These are phyloP conservation scores for Chymomyza costata DNA, from an alignment of 1,140 invertebrate genomes.

Conservation along the genomic window DNA sequence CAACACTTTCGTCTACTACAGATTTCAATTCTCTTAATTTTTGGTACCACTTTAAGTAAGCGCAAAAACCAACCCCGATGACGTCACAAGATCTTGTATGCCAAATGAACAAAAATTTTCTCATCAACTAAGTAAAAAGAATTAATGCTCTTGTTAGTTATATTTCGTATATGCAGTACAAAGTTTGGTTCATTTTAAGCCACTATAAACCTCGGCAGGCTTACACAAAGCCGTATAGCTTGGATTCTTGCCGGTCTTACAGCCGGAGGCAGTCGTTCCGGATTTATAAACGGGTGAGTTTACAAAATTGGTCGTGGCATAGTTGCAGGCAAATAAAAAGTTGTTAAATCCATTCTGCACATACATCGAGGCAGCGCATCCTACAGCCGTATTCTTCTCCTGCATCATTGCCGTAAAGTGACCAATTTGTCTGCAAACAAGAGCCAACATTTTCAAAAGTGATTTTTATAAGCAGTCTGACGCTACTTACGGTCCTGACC, in stretches of 20 bases:
- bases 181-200: too few species aligned
- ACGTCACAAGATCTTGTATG: too few species aligned
- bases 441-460: too few species aligned
- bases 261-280: constrained; percentile 21
- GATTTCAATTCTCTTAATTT: too few species aligned
- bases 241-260: constrained; percentile 37
- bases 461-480: too few species aligned
- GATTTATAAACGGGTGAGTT: constrained; percentile 26
- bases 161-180: too few species aligned
- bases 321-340: constrained; percentile 45
- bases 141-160: too few species aligned
- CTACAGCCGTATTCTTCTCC: constrained; percentile 34
- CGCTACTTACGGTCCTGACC: constrained; percentile 19
- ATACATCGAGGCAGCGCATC: constrained; percentile 40
- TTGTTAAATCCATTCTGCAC: not conserved
- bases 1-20: too few species aligned
- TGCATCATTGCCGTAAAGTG: constrained; percentile 42
- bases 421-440: constrained; percentile 30
- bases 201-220: constrained; percentile 15
- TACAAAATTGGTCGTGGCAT: constrained; percentile 40
- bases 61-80: too few species aligned
- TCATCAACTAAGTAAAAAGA: too few species aligned
- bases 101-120: too few species aligned
- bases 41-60: too few species aligned
- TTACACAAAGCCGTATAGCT: constrained; percentile 32